These are phyloP conservation scores for Emesis furor DNA, from an alignment of 2,888 invertebrate genomes.

Conservation along the genomic window DNA sequence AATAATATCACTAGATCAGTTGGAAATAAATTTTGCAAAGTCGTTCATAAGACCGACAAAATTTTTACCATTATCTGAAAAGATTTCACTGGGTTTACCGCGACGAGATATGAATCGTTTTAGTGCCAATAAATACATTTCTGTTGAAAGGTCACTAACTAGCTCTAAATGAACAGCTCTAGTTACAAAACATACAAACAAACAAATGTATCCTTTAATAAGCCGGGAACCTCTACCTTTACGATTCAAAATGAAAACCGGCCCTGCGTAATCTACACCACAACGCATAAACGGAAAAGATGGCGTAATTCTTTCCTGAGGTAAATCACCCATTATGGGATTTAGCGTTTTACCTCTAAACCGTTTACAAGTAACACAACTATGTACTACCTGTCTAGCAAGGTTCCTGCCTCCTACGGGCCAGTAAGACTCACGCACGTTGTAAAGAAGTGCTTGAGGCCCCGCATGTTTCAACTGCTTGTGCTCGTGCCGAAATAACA, in stretches of 20 bases:
- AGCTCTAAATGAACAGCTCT: conserved; percentile 16
- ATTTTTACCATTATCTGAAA: conserved; percentile 11
- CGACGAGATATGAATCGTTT: conserved; percentile 12
- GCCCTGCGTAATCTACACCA: conserved; percentile 43
- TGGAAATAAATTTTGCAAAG: neutral
- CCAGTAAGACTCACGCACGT: neutral
- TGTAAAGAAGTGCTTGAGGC: no score
- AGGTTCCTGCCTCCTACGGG: conserved; percentile 23
- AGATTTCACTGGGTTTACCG: neutral
- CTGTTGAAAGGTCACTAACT: neutral
- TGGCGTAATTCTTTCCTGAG: conserved; percentile 13
- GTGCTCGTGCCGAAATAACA: no score
- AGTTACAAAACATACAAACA: conserved; percentile 28
- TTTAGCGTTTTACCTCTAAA: conserved; percentile 27
- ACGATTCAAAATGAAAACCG: conserved; percentile 34
- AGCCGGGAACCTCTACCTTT: conserved; percentile 34
- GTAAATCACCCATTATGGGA: conserved; percentile 40
- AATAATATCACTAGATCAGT: neutral
- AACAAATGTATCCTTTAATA: conserved; percentile 40
- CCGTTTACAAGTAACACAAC: conserved; percentile 29
- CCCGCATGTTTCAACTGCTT: no score
- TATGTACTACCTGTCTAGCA: conserved; percentile 7
- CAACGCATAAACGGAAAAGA: conserved; percentile 19
- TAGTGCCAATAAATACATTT: neutral
- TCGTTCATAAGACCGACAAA: neutral